These are phyloP conservation scores for Gnatocerus cornutus DNA, from an alignment of 2,888 invertebrate species.

Conservation along the genomic window DNA sequence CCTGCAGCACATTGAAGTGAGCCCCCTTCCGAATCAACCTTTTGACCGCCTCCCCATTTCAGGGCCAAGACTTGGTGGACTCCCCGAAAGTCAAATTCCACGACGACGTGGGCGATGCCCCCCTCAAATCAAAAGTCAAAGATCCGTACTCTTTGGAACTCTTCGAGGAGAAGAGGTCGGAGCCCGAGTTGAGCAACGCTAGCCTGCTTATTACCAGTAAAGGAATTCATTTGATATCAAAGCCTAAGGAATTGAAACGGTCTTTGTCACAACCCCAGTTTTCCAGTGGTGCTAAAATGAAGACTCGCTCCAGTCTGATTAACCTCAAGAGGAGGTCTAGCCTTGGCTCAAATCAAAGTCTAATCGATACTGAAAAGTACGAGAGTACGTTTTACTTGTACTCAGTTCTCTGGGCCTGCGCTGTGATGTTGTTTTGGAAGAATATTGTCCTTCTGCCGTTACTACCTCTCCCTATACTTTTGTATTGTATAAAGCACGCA, in stretches of 20 bases:
- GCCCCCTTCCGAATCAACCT: neutral
- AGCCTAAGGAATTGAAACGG: conserved; percentile 60
- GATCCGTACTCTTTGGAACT: conserved; percentile 68
- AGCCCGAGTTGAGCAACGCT: conserved; percentile 55
- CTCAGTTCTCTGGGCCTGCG: conserved; percentile 85
- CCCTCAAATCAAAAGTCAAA: conserved; percentile 51
- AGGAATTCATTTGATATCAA: conserved; percentile 64
- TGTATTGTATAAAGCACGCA: conserved; percentile 77
- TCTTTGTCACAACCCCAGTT: conserved; percentile 67
- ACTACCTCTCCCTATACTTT: conserved; percentile 83
- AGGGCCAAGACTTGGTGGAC: conserved; percentile 2
- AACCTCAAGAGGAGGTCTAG: conserved; percentile 54
- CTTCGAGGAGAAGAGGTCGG: conserved; percentile 61
- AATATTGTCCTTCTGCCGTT: conserved; percentile 88
- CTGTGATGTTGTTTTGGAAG: conserved; percentile 89
- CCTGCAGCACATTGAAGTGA: neutral
- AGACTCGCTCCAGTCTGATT: conserved; percentile 52
- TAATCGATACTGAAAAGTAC: conserved; percentile 70
- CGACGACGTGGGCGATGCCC: conserved; percentile 22
- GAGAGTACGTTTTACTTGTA: conserved; percentile 84
- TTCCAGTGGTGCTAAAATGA: conserved; percentile 50
- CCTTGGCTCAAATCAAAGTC: conserved; percentile 53
- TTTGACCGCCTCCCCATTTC: conserved; percentile 10
- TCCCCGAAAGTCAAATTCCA: conserved; percentile 20
- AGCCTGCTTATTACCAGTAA: conserved; percentile 64